A percentile compares a stretch with the other conserved stretches of the same genome.
phyloP scores from a whole-genome alignment of 2,888 invertebrate genomes.

The Apeira syringaria region DNA sequence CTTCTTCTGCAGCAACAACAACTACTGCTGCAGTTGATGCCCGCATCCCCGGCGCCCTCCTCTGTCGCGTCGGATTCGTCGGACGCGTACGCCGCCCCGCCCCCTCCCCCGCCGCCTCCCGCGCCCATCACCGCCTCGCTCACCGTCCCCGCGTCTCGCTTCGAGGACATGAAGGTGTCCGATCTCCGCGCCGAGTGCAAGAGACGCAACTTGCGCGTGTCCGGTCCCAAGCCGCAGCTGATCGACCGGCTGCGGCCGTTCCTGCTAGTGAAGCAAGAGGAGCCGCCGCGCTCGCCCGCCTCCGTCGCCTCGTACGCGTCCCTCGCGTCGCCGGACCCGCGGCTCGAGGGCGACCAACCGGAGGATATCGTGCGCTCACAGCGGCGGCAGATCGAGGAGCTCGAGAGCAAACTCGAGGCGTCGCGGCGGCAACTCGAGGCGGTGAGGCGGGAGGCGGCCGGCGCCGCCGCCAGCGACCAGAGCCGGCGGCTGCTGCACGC shows the following conservation, averaged over 20 bases:
- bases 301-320: slow-evolving; percentile 58
- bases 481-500: slow-evolving; percentile 85
- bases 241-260: slow-evolving; percentile 95
- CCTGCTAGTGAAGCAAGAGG: slow-evolving; percentile 75
- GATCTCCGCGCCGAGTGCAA: slow-evolving; percentile 97
- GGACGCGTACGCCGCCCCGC: slow-evolving; percentile 66
- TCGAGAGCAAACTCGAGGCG: slow-evolving; percentile 91
- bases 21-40: slow-evolving; percentile 93
- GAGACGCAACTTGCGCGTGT: slow-evolving; percentile 96
- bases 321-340: slow-evolving; percentile 47
- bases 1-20: slow-evolving; percentile 97
- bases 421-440: slow-evolving; percentile 91
- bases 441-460: slow-evolving; percentile 84
- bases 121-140: slow-evolving; percentile 71
- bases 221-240: slow-evolving; percentile 97
- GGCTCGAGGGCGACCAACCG: slow-evolving; percentile 62
- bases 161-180: slow-evolving; percentile 97
- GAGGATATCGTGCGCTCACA: slow-evolving; percentile 93
- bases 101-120: slow-evolving; percentile 81
- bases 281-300: slow-evolving; percentile 72
- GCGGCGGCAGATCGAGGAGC: slow-evolving; percentile 91
- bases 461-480: slow-evolving; percentile 76
- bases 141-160: slow-evolving; percentile 80
- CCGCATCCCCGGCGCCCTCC: slow-evolving; percentile 84
- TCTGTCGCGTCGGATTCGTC: slow-evolving; percentile 67